Evolutionary conservation across 2,797 vertebrate species (phyloP), one percentile per base, ranked within the genome.

Genomic region (Myotis daubentonii): DNA sequence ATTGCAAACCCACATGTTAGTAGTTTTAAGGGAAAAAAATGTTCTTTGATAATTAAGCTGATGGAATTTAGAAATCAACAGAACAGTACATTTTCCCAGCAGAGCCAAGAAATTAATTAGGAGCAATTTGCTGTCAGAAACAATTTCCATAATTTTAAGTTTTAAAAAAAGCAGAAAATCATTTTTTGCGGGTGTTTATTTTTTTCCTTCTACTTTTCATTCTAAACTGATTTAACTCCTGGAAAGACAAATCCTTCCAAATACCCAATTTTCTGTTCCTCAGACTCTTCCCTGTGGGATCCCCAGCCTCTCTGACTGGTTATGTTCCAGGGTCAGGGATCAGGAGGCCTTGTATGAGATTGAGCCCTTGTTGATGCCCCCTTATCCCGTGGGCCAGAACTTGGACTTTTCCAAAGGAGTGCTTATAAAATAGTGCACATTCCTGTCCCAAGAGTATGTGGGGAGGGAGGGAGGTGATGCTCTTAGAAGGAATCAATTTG

Each of bases 101-200:
- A 98, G 97, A 98, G 98, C 98, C 97, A 33, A 96, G 97, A 98
- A 98, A 98, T 98, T 98, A 98, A 98, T 98, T 98, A 98, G 97
- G 98, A 98, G 97, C 98, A 98, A 98, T 98, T 98, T 98, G 97
- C 98, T 98, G 98, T 98, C 98, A 98, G 98, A 98, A 98, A 98
- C 97, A 98, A 98, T 98, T 98, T 98, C 98, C 98, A 98, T 98
- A 98, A 98, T 98, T 98, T 98, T 98, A 98, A 98, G 97, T 98
- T 98, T 96, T 97, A 98, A 97, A 97, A 98, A 98, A 98, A 97
- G 91, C 98, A 97, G 96, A 98, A 98, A 98, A 97, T 96, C 88
- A 53, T 5, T 97, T 97, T 76, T 96, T 87, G 74, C 95, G 88
- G 71, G 75, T 95, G 68, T 96, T 95, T 78, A 36, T 95, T 81